Evolutionary conservation across 2,888 invertebrate genomes (phyloP).

Genomic region (Xanthorhoe spadicearia): DNA sequence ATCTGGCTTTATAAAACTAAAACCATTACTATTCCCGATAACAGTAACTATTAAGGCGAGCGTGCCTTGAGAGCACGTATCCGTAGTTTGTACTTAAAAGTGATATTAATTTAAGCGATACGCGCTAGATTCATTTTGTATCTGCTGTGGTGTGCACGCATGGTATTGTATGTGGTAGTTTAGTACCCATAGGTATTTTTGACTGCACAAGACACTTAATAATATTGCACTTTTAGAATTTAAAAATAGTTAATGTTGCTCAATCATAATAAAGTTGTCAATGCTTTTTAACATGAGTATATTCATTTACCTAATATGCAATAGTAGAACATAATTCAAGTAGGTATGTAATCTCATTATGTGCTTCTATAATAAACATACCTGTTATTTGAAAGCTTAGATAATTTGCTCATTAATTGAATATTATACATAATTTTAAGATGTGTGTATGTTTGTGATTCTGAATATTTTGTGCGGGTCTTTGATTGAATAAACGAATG

Average conservation of each 20-base stretch:
- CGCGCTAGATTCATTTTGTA: conserved; percentile 76
- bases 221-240: conserved; percentile 51
- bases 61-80: conserved; percentile 43
- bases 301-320: conserved; percentile 23
- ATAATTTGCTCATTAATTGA: conserved; percentile 33
- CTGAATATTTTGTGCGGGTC: conserved; percentile 33
- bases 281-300: conserved; percentile 47
- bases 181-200: conserved; percentile 56
- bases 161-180: conserved; percentile 44
- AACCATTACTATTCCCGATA: conserved; percentile 41
- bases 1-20: conserved; percentile 49
- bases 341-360: conserved; percentile 3
- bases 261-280: conserved; percentile 55
- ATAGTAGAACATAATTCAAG: conserved; percentile 9
- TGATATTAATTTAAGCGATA: conserved; percentile 83
- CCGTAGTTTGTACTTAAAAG: conserved; percentile 71
- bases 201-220: conserved; percentile 51
- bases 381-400: conserved; percentile 21
- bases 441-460: conserved; percentile 30
- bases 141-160: conserved; percentile 50
- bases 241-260: conserved; percentile 63
- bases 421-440: conserved; percentile 14
- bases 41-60: conserved; percentile 43
- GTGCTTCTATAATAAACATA: no score
- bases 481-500: conserved; percentile 45